Conservation (phyloP, 2,113 vertebrate genomes). For the Oreochromis tanganicae region DNA sequence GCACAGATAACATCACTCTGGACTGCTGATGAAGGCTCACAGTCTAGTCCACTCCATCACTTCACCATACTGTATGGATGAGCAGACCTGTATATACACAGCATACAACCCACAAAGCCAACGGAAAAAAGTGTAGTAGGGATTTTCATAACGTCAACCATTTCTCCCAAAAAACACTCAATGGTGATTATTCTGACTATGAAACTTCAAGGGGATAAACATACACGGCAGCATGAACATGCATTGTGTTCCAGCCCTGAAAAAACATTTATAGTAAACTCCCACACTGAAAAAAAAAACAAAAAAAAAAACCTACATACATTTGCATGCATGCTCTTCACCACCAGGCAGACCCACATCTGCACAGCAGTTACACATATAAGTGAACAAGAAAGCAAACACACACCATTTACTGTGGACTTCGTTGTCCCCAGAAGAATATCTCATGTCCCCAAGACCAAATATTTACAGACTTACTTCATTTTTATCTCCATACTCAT, state of each 20-base stretch:
- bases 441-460: constrained; percentile 12
- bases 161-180: neutral
- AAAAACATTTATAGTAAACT: neutral
- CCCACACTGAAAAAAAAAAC: neutral
- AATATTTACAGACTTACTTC: constrained; percentile 49
- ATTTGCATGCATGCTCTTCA: constrained; percentile 18
- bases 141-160: neutral
- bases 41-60: neutral
- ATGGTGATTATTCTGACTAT: neutral
- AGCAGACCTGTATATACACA: neutral
- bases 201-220: neutral
- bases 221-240: neutral
- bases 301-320: neutral
- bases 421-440: constrained; percentile 12
- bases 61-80: neutral
- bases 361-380: constrained; percentile 22
- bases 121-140: neutral
- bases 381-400: constrained; percentile 30
- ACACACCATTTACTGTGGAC: constrained; percentile 11
- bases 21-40: neutral
- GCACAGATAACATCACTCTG: constrained; percentile 11
- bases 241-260: neutral
- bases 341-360: constrained; percentile 9
- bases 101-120: neutral
- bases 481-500: constrained; percentile 51